phyloP scores from a whole-genome alignment of 2,113 vertebrate species.

The Engystomops pustulosus region DNA sequence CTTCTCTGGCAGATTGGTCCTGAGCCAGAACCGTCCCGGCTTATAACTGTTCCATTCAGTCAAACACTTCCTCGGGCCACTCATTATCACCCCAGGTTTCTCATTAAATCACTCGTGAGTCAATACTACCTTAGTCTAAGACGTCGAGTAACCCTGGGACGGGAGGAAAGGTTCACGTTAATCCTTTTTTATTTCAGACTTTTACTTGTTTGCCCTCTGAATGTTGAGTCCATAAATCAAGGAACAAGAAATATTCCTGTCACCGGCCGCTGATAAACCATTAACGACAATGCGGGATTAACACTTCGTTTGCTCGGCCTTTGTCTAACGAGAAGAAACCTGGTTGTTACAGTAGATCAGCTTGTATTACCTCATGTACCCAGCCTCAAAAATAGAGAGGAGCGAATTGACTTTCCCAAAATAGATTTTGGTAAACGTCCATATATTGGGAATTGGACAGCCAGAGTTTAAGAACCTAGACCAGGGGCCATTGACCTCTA shows the following conservation, averaged over 20 bases:
- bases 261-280: not conserved
- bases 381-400: no score
- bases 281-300: not conserved
- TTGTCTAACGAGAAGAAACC: not conserved
- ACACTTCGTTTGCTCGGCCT: not conserved
- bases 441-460: no score
- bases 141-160: slow-evolving; percentile 35
- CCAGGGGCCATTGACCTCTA: no score
- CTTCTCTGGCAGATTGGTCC: slow-evolving; percentile 13
- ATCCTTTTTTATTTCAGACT: slow-evolving; percentile 17
- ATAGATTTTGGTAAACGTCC: no score
- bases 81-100: slow-evolving; percentile 43
- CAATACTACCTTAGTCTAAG: slow-evolving; percentile 19
- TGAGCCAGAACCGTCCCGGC: slow-evolving; percentile 1
- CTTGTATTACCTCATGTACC: no score
- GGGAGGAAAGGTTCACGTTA: slow-evolving; percentile 10
- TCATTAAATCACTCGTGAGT: slow-evolving; percentile 50
- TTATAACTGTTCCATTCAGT: slow-evolving; percentile 47
- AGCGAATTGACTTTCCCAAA: no score
- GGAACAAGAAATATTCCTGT: not conserved
- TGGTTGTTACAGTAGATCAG: not conserved
- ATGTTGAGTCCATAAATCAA: slow-evolving; percentile 1
- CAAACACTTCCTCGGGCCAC: slow-evolving; percentile 34
- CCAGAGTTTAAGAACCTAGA: no score
- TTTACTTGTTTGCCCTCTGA: slow-evolving; percentile 21